Evolutionary conservation across 1,140 invertebrate genomes (phyloP), one percentile per base, ranked within the genome.

Genomic region (Sitophilus oryzae): DNA sequence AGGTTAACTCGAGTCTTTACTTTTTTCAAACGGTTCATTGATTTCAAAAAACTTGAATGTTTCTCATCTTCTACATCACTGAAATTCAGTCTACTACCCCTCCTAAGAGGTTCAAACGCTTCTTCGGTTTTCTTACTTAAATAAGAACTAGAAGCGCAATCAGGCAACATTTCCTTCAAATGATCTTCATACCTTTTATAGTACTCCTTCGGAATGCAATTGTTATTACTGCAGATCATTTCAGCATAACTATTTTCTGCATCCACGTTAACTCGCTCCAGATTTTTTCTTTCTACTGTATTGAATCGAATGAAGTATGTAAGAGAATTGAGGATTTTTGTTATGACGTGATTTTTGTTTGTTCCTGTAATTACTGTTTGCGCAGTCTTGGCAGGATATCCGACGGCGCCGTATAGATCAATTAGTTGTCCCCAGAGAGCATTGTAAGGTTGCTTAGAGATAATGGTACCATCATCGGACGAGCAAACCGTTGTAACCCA

Each of bases 271-370:
- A 14, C n/a, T 18, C 66, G 45, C 37, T 56, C 53, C 18, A 56
- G 18, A 34, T 57, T 38, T 52, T 62, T 61, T 25, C 71, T 76
- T 52, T 77, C 75, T 22, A 89, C 79, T 57, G 86, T 82, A 63
- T 81, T 81, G 70, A 85, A 89, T 18, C 88, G 76, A 43, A 94
- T 83, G 64, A 95, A 92, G 66, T 93, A 94, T 0, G 88, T 88
- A 2, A 93, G 71, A 41, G 85, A 82, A 30, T 75, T 77, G 0
- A 89, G 66, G 1, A 88, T 74, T 64, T 79, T 82, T 55, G 81
- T 79, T 9, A 88, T 78, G 47, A 83, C 76, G 15, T 79, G 74
- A 11, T 77, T 72, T 56, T 86, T 77, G 30, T 82, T 82, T 30
- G 80, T 76, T 4, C 89, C 89, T 18, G 82, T 81, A 37, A 94